phyloP scores from a whole-genome alignment of 2,113 vertebrate species.

The Oenanthe melanoleuca region DNA sequence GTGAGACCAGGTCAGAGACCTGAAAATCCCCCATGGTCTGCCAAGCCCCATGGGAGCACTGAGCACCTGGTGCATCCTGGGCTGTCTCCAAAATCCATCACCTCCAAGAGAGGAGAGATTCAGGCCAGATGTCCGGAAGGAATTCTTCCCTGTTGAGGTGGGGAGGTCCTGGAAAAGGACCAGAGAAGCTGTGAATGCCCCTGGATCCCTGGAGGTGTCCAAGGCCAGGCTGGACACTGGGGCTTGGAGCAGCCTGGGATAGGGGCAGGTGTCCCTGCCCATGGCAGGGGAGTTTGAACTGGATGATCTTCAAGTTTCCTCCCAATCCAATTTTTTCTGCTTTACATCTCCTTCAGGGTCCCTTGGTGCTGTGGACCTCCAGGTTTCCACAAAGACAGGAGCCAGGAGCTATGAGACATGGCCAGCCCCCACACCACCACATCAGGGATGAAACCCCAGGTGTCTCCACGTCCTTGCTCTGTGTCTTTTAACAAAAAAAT shows the following conservation, averaged over 20 bases:
- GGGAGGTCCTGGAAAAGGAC: neutral
- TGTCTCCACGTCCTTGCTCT: neutral
- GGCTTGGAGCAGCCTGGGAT: neutral
- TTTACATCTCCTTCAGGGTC: neutral
- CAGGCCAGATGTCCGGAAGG: neutral
- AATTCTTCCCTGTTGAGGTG: neutral
- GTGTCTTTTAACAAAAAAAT: neutral
- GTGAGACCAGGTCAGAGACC: neutral
- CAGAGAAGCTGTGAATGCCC: neutral
- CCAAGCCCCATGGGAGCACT: neutral
- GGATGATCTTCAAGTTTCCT: neutral
- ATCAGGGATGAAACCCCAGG: rapidly evolving
- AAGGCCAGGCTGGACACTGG: rapidly evolving
- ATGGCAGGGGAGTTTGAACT: neutral
- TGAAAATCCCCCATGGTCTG: neutral
- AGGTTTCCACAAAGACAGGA: neutral
- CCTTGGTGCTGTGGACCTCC: neutral
- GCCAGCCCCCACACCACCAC: neutral
- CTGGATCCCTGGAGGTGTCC: too few relatives aligned
- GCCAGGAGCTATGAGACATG: neutral
- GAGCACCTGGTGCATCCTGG: rapidly evolving
- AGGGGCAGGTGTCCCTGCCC: neutral
- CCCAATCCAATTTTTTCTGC: neutral
- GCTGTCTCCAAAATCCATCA: rapidly evolving
- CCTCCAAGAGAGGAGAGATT: neutral